Evolutionary conservation across 2,888 invertebrate species (phyloP).

Genomic region (Fissipunctia ypsillon): DNA sequence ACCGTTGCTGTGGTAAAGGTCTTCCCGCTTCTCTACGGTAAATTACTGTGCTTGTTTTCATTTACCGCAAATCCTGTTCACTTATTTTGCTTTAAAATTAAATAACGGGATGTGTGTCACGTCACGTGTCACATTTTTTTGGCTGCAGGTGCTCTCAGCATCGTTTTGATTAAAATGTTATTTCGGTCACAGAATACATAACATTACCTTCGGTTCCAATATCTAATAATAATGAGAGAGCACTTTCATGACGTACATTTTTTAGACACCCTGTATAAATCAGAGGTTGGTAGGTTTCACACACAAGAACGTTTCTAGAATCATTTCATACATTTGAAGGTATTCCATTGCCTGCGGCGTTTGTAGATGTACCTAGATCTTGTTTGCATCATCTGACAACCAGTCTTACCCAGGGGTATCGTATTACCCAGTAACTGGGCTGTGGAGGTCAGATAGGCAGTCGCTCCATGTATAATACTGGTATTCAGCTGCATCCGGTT

Average conservation of each 20-base stretch:
- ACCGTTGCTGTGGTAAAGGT: conserved; percentile 29
- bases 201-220: background rate
- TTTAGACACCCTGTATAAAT: background rate
- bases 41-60: conserved; percentile 38
- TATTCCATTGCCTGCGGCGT: background rate
- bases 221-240: background rate
- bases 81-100: conserved; percentile 4
- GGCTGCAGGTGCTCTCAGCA: background rate
- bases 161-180: background rate
- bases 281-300: background rate
- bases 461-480: too few species aligned
- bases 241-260: background rate
- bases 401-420: too few species aligned
- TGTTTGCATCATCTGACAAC: background rate
- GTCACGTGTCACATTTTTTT: conserved; percentile 5
- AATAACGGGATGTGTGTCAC: background rate
- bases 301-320: background rate
- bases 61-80: conserved; percentile 44
- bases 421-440: too few species aligned
- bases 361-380: background rate
- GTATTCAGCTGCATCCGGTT: too few species aligned
- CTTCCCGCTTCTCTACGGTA: conserved; percentile 22
- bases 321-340: background rate
- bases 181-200: too few species aligned
- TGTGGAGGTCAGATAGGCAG: too few species aligned